phyloP scores from a whole-genome alignment of 2,113 vertebrate genomes.

The Otolemur garnettii region DNA sequence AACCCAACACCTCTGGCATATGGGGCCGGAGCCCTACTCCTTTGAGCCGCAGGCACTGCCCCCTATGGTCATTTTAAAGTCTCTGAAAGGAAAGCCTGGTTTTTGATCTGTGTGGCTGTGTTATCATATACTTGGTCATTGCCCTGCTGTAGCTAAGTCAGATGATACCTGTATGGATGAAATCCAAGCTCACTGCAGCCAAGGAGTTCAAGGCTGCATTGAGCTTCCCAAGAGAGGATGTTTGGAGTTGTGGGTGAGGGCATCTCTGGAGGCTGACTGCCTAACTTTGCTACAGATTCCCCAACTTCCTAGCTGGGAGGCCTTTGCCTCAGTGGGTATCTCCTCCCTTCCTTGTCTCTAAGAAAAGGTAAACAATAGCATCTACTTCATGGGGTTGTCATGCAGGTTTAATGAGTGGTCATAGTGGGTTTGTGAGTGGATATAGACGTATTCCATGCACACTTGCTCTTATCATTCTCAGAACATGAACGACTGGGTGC shows the following conservation, averaged over 20 bases:
- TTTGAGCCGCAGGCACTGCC: too few species aligned
- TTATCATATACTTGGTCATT: neutral
- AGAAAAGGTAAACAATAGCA: neutral
- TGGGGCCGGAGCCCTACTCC: too few species aligned
- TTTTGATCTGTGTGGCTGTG: neutral
- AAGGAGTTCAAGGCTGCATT: too few species aligned
- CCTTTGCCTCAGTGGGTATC: neutral
- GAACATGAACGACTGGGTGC: slow-evolving; percentile 94
- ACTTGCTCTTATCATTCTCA: neutral
- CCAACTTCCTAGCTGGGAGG: neutral
- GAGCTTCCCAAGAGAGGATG: neutral
- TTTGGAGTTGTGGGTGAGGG: too few species aligned
- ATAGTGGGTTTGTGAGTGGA: too few species aligned
- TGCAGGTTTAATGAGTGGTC: neutral
- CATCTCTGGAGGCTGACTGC: neutral
- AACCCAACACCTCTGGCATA: too few species aligned
- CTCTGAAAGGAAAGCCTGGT: neutral
- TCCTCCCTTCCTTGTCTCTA: neutral
- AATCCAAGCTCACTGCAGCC: neutral
- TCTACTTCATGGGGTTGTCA: neutral
- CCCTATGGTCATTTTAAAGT: neutral
- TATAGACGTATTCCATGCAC: neutral
- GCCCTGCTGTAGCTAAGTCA: rapidly evolving
- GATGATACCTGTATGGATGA: rapidly evolving
- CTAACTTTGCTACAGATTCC: neutral